A percentile compares a stretch with the other conserved stretches of the same genome.
These are phyloP conservation scores for Okapia johnstoni DNA, from an alignment of 2,113 vertebrate genomes.

Conservation along the genomic window DNA sequence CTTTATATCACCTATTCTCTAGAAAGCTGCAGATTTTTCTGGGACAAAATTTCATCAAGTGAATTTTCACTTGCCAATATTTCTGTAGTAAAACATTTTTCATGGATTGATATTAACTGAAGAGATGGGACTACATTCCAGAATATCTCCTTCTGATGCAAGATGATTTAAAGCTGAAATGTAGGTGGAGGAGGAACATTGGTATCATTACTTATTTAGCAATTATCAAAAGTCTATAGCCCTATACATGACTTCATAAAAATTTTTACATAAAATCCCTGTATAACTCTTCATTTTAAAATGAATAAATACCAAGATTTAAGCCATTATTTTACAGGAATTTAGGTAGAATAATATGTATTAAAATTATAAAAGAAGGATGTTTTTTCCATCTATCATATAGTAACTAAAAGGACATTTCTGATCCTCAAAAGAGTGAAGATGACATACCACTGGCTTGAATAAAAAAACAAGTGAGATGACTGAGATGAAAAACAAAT, in stretches of 20 bases:
- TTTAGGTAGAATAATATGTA: background rate
- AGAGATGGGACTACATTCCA: background rate
- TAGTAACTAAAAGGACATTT: background rate
- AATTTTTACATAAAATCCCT: background rate
- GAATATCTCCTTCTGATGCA: background rate
- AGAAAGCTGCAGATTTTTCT: background rate
- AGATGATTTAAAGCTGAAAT: background rate
- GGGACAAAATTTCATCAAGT: background rate
- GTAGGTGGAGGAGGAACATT: fast-evolving
- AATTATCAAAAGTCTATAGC: background rate
- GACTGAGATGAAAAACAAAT: background rate
- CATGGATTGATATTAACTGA: background rate
- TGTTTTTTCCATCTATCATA: background rate
- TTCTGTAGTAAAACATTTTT: background rate
- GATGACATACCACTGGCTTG: background rate
- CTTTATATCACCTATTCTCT: background rate
- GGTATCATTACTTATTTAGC: background rate
- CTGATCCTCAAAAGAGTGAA: background rate
- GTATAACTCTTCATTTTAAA: background rate
- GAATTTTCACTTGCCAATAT: background rate
- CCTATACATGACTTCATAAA: background rate
- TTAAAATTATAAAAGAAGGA: background rate
- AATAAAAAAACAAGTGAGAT: background rate
- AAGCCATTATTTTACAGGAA: background rate
- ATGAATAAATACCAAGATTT: background rate